Base-by-base conservation (phyloP, 2,113 vertebrate genomes). In the Corvus moneduloides region DNA sequence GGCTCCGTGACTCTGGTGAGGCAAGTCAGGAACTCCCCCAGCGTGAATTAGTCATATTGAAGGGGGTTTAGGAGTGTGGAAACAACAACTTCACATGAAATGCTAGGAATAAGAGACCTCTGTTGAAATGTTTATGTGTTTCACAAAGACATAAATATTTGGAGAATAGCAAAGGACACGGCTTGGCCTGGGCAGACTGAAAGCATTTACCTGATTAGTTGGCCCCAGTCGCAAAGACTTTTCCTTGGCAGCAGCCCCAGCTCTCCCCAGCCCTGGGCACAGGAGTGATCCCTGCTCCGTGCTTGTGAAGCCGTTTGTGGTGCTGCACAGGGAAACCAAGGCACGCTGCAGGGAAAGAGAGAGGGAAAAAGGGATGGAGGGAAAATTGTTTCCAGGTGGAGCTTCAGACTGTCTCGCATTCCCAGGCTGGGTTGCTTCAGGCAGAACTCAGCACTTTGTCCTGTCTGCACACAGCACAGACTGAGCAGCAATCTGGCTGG, bases 321-420 rank as follows among this genome's bases (percentile, higher is more conserved):
- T 10, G 15, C 80, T 20, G 5, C 4, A 1, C 8, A 33, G 72
- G 18, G 59, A 72, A 84, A 54, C 32, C 39, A 0, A 89, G 63
- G 32, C 89, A 64, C 5, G 24, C 86, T 80, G 79, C 62, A 68
- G 63, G 37, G 76, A 28, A 17, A 26, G n/a, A 48, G 23, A 59
- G 16, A 23, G 10, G 59, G 37, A 1, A 7, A 37, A 56, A 52
- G 52, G 33, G 43, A 37, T 41, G 67, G 46, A 56, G 73, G 64
- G 26, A 7, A 89, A 94, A 96, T 74, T 55, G 64, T 10, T 91
- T 78, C 91, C 90, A 91, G 84, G 89, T 89, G 93, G 19, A 87
- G 92, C 64, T 64, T 80, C 16, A 74, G 39, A 49, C 37, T 33
- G 76, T 33, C 56, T 78, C 13, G 2, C 35, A 30, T 71, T 74